Base-by-base conservation (phyloP, 2,888 invertebrate genomes). In the Protonemura montana region DNA sequence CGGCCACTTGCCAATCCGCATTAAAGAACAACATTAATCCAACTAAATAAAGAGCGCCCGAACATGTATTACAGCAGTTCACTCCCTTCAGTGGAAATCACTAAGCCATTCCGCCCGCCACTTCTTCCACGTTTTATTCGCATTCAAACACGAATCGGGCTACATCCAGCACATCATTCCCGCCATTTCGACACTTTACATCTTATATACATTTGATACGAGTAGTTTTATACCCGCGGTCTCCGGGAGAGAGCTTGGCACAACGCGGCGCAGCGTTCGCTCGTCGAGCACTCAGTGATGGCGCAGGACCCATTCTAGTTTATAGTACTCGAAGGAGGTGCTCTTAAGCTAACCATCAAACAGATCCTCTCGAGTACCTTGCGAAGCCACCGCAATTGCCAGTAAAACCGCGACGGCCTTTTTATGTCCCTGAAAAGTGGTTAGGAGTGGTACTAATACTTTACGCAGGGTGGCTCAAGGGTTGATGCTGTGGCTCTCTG, bases 381-480 rank as follows among this genome's bases (percentile, higher is more conserved):
- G 16, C 78, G 78, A 78, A 83, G 41, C 82, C 82, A n/a, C 7
- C 42, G 29, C 82, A 86, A 86, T 84, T 86, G 86, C 84, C 84
- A 86, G 86, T 86, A 86, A 86, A 86, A 86, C 83, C 35, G 84
- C 80, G 77, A 26, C 77, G 78, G 86, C 16, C 59, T 83, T 86
- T 86, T 86, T 86, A 86, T 86, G 86, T 76, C 83, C 86, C 42
- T 77, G 29, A 84, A 83, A 86, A 83, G 86, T 84, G 86, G 86
- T 86, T 86, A 83, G 84, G 80, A 86, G 86, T 77, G 86, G 30
- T 78, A 76, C 80, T 78, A 78, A 81, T 78, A 85, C 80, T 59
- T 59, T 59, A 59, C 21, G 21, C 59, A 21, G 59, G 59, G 59
- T 59, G 59, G 59, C 59, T 59, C 59, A 21, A 78, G 7, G 25